Conservation (phyloP, 1,140 invertebrate species). For the Plodia interpunctella region DNA sequence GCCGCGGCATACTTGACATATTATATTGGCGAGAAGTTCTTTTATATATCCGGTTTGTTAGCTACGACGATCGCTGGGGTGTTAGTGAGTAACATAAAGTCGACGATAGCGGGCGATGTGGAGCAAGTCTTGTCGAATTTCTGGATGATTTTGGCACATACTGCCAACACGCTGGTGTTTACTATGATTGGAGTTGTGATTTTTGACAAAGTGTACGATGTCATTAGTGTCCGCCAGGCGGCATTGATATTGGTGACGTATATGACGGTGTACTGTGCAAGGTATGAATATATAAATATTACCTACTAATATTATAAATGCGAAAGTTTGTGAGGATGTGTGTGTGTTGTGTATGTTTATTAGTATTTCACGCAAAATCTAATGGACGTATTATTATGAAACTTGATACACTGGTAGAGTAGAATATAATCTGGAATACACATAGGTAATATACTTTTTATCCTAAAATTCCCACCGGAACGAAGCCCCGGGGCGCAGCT, state of each 20-base stretch:
- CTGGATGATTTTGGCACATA: conserved; percentile 50
- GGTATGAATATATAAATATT: too few relatives aligned
- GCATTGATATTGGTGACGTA: conserved; percentile 62
- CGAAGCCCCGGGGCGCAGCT: too few relatives aligned
- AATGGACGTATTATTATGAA: too few relatives aligned
- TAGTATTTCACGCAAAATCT: too few relatives aligned
- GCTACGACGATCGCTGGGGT: conserved; percentile 56
- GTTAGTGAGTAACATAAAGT: conserved; percentile 50
- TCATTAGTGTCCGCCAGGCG: conserved; percentile 49
- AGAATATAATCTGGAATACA: too few relatives aligned
- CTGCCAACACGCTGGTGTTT: conserved; percentile 55
- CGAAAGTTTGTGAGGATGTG: too few relatives aligned
- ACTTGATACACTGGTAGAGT: too few relatives aligned
- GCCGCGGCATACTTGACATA: conserved; percentile 57
- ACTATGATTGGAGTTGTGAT: conserved; percentile 64
- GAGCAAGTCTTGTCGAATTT: conserved; percentile 51
- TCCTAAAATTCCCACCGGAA: too few relatives aligned
- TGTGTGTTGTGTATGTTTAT: too few relatives aligned
- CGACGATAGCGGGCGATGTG: conserved; percentile 54
- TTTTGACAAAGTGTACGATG: conserved; percentile 53
- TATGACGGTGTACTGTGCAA: conserved; percentile 56
- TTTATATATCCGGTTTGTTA: conserved; percentile 62
- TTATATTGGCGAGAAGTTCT: conserved; percentile 64
- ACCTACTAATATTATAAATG: too few relatives aligned
- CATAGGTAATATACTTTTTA: too few relatives aligned